phyloP scores from a whole-genome alignment of 2,888 invertebrate genomes.

The Stenolophus ochropezus region DNA sequence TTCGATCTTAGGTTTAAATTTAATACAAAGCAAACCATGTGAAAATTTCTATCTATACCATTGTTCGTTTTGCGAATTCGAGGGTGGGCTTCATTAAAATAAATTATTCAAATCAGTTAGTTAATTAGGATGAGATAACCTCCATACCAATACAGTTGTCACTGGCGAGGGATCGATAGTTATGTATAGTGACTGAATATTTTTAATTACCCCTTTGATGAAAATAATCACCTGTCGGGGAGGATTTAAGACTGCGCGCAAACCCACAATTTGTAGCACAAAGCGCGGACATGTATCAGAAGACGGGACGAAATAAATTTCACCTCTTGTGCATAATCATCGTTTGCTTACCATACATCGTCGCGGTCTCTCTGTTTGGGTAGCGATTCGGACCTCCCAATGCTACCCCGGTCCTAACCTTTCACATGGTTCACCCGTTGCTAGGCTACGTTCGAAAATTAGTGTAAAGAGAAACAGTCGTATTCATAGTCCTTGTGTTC shows the following conservation, averaged over 20 bases:
- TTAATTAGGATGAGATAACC: neutral
- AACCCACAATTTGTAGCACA: slow-evolving; percentile 60
- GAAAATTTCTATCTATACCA: too few relatives aligned
- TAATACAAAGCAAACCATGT: too few relatives aligned
- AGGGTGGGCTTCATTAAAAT: too few relatives aligned
- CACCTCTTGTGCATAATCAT: slow-evolving; percentile 59
- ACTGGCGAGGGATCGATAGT: slow-evolving; percentile 3
- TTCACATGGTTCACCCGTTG: too few relatives aligned
- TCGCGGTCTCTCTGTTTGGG: slow-evolving; percentile 32
- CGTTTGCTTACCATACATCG: slow-evolving; percentile 56
- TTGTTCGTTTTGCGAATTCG: too few relatives aligned
- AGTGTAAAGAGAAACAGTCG: too few relatives aligned
- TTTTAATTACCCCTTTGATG: slow-evolving; percentile 59
- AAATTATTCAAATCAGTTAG: neutral
- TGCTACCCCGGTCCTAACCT: neutral
- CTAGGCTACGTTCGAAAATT: too few relatives aligned
- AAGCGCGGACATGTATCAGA: slow-evolving; percentile 55
- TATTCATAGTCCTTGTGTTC: too few relatives aligned
- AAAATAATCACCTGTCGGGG: slow-evolving; percentile 58
- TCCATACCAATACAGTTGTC: neutral
- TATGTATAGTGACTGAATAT: slow-evolving; percentile 41
- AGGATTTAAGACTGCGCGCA: slow-evolving; percentile 50
- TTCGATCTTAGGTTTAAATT: too few relatives aligned
- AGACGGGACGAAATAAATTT: slow-evolving; percentile 56
- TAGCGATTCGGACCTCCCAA: neutral